Conservation (phyloP, 1,140 invertebrate species). For the Drosophila takahashii region DNA sequence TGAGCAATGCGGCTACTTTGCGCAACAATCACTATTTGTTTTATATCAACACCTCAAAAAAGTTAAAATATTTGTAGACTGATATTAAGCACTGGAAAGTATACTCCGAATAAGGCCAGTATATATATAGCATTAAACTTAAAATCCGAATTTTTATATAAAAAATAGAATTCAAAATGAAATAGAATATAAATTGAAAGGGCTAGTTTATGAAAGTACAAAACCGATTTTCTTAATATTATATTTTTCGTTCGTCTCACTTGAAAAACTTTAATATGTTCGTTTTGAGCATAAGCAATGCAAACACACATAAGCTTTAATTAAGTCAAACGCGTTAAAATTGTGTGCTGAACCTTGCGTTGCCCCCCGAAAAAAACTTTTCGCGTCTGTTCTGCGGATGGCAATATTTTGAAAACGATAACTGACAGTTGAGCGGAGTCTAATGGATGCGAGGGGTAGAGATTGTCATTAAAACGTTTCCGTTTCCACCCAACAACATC, state of each 20-base stretch:
- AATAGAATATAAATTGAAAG: too few species aligned
- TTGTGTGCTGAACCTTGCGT: slow-evolving; percentile 61
- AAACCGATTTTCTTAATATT: too few species aligned
- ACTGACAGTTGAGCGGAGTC: slow-evolving; percentile 51
- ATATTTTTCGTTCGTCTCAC: not conserved
- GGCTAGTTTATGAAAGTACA: too few species aligned
- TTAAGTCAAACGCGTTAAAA: slow-evolving; percentile 52
- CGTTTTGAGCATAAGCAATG: slow-evolving; percentile 62
- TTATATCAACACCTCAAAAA: not conserved
- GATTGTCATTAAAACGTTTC: slow-evolving; percentile 80
- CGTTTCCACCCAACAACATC: slow-evolving; percentile 27
- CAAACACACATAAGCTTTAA: slow-evolving; percentile 64
- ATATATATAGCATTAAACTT: too few species aligned
- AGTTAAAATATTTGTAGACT: slow-evolving; percentile 3
- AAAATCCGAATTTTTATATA: too few species aligned
- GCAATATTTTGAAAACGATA: slow-evolving; percentile 78
- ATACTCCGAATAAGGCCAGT: too few species aligned
- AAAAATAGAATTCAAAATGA: too few species aligned
- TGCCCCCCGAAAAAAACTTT: slow-evolving; percentile 21
- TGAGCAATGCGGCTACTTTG: slow-evolving; percentile 48
- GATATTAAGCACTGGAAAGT: not conserved
- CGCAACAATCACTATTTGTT: slow-evolving; percentile 22
- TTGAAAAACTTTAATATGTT: slow-evolving; percentile 44
- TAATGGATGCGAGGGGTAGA: slow-evolving; percentile 15
- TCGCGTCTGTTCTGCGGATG: slow-evolving; percentile 12